Base-by-base conservation (phyloP, 2,888 invertebrate genomes). In the Sesia apiformis region DNA sequence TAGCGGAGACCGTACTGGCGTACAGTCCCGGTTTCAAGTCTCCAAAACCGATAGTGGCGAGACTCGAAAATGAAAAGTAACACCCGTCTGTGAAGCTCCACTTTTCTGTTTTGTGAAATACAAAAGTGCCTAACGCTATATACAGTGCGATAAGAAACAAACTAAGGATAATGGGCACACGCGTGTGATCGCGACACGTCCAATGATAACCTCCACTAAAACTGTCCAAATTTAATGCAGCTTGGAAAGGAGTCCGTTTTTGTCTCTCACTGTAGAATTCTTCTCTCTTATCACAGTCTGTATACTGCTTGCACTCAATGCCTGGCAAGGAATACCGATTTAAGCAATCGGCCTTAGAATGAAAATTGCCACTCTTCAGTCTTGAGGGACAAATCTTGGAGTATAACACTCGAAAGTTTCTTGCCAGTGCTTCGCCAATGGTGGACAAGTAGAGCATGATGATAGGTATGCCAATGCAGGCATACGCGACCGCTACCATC, bases 21-120 rank as follows among this genome's bases (percentile, higher is more conserved):
- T 91, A 88, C 38, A 86, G 78, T 3, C 93, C 93, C 0, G 96
- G 96, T 55, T 93, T 91, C 61, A 96, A 80, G 69, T 95, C 94
- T 0, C 96, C 96, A 70, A 96, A 96, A 2, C 96, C 96, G 63
- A 96, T 96, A 6, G 96, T 96, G 39, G 95, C 95, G 59, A 93
- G 85, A 58, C 93, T 94, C 23, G 94, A 94, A 79, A 95, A 95
- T 66, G 95, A 94, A 74, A 95, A 95, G 76, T 94, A 95, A 58
- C 94, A 91, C 41, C 97, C 97, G 72, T 98, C 98, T 54, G 98
- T 90, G 49, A 96, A 92, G 58, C 93, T 94, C 99, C 98, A 99
- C 63, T 93, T 93, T 79, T 98, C 98, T 74, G 98, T 94, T 54
- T 94, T 91, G 58, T 95, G 94, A 81, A 99, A 99, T 62, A 98